phyloP scores from a whole-genome alignment of 1,140 invertebrate species.

The Drosophila insularis region DNA sequence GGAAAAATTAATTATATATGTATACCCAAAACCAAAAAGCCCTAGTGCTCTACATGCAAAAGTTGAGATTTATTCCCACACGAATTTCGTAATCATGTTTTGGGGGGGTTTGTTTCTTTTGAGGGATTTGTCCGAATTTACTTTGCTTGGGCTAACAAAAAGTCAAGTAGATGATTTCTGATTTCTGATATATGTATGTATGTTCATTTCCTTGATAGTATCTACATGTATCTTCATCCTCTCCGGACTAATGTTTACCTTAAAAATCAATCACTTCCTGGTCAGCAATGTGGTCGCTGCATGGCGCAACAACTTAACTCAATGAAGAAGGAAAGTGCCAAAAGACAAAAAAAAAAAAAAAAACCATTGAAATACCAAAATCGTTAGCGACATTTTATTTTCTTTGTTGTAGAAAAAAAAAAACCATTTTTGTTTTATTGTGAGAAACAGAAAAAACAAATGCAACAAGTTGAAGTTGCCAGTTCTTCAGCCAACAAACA shows the following conservation, averaged over 20 bases:
- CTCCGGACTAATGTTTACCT: conserved; percentile 16
- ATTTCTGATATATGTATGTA: neutral
- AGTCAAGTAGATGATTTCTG: neutral
- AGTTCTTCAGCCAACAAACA: conserved; percentile 8
- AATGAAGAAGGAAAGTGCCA: conserved; percentile 58
- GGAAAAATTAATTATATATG: conserved; percentile 64
- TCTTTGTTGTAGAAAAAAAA: conserved; percentile 14
- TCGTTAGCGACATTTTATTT: conserved; percentile 75
- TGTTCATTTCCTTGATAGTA: neutral
- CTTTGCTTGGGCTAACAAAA: neutral
- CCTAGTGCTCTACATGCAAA: conserved; percentile 57
- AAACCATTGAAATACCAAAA: conserved; percentile 69
- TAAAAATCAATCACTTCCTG: conserved; percentile 63
- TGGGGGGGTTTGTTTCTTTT: conserved; percentile 15
- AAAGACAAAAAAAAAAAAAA: conserved; percentile 49
- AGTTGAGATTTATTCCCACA: conserved; percentile 49
- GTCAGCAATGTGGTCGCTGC: conserved; percentile 28
- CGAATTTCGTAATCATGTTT: conserved; percentile 54
- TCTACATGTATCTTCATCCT: neutral
- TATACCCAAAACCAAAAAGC: conserved; percentile 19
- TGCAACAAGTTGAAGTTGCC: conserved; percentile 25
- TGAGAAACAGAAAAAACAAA: conserved; percentile 44
- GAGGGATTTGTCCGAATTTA: neutral
- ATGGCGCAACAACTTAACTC: conserved; percentile 33
- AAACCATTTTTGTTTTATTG: conserved; percentile 66